Base-by-base conservation (phyloP, 1,140 invertebrate species). In the Drosophila elegans region DNA sequence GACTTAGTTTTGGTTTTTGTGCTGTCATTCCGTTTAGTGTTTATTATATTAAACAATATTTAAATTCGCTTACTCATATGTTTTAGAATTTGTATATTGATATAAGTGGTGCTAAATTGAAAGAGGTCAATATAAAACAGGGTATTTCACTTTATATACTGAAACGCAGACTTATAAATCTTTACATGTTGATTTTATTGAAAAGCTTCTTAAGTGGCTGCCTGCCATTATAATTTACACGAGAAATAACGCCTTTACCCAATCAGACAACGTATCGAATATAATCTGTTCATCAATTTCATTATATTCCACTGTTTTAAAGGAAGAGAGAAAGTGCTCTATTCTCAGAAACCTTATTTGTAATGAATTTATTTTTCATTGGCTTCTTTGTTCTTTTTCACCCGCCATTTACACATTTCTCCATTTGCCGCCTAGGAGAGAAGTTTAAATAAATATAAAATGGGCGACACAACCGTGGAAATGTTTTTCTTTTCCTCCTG, bases 391-490 rank as follows among this genome's bases (percentile, higher is more conserved):
- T 71, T 59, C 51, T 77, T 81, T 66, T 66, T 51, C 48, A 21
- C 16, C 16, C 16, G 1, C 16, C 16, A 21, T 21, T 72, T 57
- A 41, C 48, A 48, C 41, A 38, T 54, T 74, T 67, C 60, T 85
- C 66, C 74, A 49, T 60, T 86, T 69, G 44, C 57, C 57, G 75
- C 78, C 78, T 74, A 69, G 71, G 57, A 79, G 79, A 9, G 66
- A 88, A 79, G 79, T 79, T 86, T 88, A 86, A 86, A 86, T 86
- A 86, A 86, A 86, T 83, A 86, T 88, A 82, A 88, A 86, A 77
- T 88, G 75, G 67, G 75, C 84, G 83, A 79, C 63, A 86, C 74
- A 68, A 29, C 72, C 55, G 62, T 44, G 41, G 54, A 57, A 48
- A 54, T 73, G 78, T 66, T 66, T 63, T 54, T 53, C 57, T 42